phyloP scores from a whole-genome alignment of 2,888 invertebrate species.

The Bimastos eiseni region DNA sequence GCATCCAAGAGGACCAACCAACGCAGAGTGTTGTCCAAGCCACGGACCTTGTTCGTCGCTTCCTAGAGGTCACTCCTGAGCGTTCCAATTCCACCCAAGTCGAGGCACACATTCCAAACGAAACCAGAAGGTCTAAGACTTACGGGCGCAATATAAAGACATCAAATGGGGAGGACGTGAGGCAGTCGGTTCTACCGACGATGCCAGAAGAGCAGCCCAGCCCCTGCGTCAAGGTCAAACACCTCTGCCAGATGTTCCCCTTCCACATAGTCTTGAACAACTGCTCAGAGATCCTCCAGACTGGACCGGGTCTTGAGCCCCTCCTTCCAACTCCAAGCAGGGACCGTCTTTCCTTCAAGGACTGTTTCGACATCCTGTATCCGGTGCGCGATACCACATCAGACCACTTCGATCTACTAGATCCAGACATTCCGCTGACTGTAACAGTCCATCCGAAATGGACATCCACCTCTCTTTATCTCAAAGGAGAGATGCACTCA shows the following conservation, averaged over 20 bases:
- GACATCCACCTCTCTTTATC: conserved; percentile 32
- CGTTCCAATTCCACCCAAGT: not conserved
- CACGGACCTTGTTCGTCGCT: not conserved
- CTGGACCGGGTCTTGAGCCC: conserved; percentile 39
- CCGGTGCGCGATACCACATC: conserved; percentile 82
- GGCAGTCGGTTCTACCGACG: not conserved
- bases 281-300: conserved; percentile 41
- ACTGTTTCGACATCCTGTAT: conserved; percentile 70
- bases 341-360: not conserved
- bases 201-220: not conserved
- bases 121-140: not conserved
- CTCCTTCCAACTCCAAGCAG: not conserved
- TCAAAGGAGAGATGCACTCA: conserved; percentile 52
- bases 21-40: not conserved
- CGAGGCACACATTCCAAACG: not conserved
- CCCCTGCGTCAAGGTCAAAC: not conserved
- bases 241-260: conserved; percentile 47
- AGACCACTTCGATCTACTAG: conserved; percentile 67
- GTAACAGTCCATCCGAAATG: not conserved
- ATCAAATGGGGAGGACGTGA: not conserved
- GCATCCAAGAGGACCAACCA: not conserved
- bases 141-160: not conserved
- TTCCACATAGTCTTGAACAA: conserved; percentile 49
- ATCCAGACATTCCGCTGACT: not conserved
- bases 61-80: not conserved